Evolutionary conservation across 2,797 vertebrate species (phyloP).

Genomic region (Premnoplex brunnescens): DNA sequence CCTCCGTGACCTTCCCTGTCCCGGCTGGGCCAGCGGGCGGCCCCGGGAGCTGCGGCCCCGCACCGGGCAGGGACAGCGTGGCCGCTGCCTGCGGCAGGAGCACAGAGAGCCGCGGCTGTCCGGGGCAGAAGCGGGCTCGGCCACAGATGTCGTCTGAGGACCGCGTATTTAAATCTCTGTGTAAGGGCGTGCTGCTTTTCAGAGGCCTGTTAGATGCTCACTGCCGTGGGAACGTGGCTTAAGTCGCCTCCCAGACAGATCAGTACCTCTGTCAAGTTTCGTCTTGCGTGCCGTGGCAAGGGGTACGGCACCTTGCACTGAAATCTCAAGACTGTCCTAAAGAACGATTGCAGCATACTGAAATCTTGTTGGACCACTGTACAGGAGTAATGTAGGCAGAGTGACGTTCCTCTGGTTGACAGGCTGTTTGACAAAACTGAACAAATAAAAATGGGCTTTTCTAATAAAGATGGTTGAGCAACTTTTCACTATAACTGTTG

Average conservation of each 20-base stretch:
- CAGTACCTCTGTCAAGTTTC: fast-evolving
- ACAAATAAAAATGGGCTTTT: background rate
- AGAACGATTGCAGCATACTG: fast-evolving
- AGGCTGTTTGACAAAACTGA: background rate
- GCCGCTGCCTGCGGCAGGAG: fast-evolving
- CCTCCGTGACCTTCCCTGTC: background rate
- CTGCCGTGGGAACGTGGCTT: fast-evolving
- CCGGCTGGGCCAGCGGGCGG: background rate
- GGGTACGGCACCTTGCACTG: background rate
- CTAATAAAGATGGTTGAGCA: background rate
- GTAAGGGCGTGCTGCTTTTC: fast-evolving
- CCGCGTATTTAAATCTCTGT: fast-evolving
- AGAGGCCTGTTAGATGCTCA: background rate
- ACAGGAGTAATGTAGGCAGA: background rate
- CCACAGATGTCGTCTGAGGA: fast-evolving
- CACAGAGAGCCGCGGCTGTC: fast-evolving
- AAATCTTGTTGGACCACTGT: background rate
- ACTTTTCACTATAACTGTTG: background rate
- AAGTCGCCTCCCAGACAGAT: background rate
- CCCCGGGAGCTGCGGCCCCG: background rate
- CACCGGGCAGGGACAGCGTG: fast-evolving
- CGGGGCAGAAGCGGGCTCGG: background rate
- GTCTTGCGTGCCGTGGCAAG: background rate
- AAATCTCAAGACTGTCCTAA: background rate
- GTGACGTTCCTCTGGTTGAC: background rate